These are phyloP conservation scores for Pseudochaenichthys georgianus DNA, from an alignment of 2,797 vertebrate species.

Conservation along the genomic window DNA sequence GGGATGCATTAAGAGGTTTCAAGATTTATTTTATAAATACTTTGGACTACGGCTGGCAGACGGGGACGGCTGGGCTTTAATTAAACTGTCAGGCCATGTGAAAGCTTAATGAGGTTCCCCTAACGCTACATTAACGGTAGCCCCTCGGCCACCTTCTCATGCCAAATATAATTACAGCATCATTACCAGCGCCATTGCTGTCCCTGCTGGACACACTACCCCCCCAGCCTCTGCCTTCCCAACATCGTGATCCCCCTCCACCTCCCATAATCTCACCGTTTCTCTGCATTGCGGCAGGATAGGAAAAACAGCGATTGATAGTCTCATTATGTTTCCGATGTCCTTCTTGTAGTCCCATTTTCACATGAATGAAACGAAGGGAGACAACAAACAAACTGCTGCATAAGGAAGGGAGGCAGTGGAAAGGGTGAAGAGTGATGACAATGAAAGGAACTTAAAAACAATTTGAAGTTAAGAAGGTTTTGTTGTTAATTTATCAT, in stretches of 20 bases:
- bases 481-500: constrained; percentile 1
- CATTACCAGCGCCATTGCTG: constrained; percentile 64
- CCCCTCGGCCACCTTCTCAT: constrained; percentile 65
- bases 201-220: constrained; percentile 48
- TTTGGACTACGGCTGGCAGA: constrained; percentile 72
- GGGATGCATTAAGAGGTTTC: constrained; percentile 24
- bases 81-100: constrained; percentile 81
- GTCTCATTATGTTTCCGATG: constrained; percentile 67
- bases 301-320: constrained; percentile 47
- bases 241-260: constrained; percentile 10
- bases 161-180: constrained; percentile 81
- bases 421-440: background rate
- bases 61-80: constrained; percentile 72
- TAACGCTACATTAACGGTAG: constrained; percentile 70
- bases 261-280: constrained; percentile 36
- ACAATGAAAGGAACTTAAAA: constrained; percentile 7
- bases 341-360: constrained; percentile 58
- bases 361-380: constrained; percentile 49
- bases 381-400: constrained; percentile 65
- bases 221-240: background rate
- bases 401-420: constrained; percentile 33
- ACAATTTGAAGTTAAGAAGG: constrained; percentile 10
- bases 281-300: constrained; percentile 67
- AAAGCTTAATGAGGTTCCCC: constrained; percentile 79
- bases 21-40: constrained; percentile 81